phyloP scores from a whole-genome alignment of 2,797 vertebrate species.

The Xenops minutus region DNA sequence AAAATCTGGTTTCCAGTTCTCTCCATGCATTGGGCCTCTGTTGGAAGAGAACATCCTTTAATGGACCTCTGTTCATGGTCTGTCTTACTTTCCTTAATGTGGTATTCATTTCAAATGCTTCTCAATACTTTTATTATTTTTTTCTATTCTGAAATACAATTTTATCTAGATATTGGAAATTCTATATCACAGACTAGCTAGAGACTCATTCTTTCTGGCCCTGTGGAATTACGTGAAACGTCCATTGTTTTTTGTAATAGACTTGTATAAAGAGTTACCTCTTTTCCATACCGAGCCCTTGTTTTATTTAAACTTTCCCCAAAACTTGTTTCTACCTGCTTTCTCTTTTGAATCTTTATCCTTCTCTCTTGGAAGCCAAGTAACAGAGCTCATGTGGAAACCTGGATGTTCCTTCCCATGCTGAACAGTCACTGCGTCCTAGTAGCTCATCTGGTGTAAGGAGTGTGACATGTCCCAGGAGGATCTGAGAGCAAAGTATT shows the following conservation, averaged over 20 bases:
- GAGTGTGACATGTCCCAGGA: neutral
- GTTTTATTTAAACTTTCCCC: neutral
- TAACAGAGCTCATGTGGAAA: neutral
- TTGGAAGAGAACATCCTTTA: neutral
- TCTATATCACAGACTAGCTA: neutral
- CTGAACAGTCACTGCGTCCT: neutral
- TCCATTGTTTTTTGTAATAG: neutral
- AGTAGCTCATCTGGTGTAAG: neutral
- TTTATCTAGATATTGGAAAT: neutral
- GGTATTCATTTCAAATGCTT: neutral
- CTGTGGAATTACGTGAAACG: neutral
- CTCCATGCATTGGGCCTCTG: neutral
- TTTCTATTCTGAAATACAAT: neutral
- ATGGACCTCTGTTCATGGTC: neutral
- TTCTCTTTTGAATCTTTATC: neutral
- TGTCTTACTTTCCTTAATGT: neutral
- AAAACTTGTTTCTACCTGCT: neutral
- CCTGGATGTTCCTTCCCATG: neutral
- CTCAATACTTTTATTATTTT: neutral
- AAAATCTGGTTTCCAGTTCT: constrained; percentile 56
- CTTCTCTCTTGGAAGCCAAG: neutral
- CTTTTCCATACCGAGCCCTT: neutral
- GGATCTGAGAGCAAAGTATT: neutral
- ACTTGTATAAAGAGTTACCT: neutral
- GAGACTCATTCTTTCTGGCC: neutral